Conservation (phyloP, 2,113 vertebrate species). For the Baryphthengus martii region DNA sequence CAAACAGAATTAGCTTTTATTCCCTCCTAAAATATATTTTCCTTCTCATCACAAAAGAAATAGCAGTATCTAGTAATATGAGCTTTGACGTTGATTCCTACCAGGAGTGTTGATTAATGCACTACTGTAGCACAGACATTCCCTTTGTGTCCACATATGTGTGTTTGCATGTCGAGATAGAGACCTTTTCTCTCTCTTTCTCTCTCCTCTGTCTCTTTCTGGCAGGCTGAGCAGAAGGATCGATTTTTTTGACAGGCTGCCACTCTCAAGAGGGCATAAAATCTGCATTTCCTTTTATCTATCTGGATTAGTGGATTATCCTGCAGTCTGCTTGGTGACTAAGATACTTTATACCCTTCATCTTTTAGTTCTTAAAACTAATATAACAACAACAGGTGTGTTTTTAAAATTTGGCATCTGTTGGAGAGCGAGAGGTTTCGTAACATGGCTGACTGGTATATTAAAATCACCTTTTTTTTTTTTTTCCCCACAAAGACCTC, state of each 20-base stretch:
- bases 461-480: background rate
- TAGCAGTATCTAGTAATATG: background rate
- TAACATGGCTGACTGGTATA: background rate
- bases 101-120: background rate
- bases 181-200: background rate
- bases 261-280: constrained; percentile 55
- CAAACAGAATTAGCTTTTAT: background rate
- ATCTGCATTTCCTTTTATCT: constrained; percentile 67
- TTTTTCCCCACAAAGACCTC: background rate
- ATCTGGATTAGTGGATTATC: constrained; percentile 59
- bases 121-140: background rate
- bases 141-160: background rate
- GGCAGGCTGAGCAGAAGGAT: constrained; percentile 26
- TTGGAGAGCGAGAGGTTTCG: background rate
- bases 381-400: constrained; percentile 41
- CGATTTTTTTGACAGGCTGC: constrained; percentile 52
- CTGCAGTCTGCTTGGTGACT: constrained; percentile 10
- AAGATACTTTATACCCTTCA: constrained; percentile 34
- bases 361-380: constrained; percentile 16
- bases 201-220: background rate
- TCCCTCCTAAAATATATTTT: background rate
- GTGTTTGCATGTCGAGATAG: background rate
- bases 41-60: background rate
- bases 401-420: constrained; percentile 18
- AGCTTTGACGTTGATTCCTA: background rate